These are phyloP conservation scores for Latrodectus elegans DNA, from an alignment of 2,888 invertebrate species.

Conservation along the genomic window DNA sequence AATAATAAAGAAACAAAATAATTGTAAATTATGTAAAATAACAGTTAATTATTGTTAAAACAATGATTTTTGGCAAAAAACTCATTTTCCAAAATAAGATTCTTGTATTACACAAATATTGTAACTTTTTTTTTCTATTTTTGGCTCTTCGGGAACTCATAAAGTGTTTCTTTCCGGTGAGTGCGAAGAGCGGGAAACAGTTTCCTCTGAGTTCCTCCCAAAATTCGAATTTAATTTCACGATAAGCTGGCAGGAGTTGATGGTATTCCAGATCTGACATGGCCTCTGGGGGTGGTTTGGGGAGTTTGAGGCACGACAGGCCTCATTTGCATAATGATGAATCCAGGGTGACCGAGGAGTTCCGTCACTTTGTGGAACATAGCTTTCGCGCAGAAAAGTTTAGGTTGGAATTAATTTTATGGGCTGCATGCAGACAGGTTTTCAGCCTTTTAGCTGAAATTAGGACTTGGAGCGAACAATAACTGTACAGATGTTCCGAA, in stretches of 20 bases:
- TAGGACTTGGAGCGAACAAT: background rate
- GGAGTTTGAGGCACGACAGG: background rate
- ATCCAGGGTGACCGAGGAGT: conserved; percentile 27
- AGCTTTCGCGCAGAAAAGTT: background rate
- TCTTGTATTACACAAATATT: too few relatives aligned
- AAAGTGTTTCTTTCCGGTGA: too few relatives aligned
- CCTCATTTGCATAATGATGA: conserved; percentile 11
- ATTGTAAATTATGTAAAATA: too few relatives aligned
- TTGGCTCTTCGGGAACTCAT: too few relatives aligned
- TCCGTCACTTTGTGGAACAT: background rate
- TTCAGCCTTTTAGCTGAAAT: background rate
- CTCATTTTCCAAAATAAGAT: too few relatives aligned
- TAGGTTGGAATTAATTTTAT: background rate
- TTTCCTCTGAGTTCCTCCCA: background rate
- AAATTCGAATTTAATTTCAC: conserved; percentile 1
- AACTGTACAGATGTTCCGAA: background rate
- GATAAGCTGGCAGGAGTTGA: background rate
- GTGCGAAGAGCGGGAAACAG: too few relatives aligned
- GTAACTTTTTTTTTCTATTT: too few relatives aligned
- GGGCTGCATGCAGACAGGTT: too few relatives aligned
- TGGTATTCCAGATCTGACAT: background rate
- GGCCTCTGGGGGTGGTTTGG: background rate
- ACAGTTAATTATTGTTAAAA: too few relatives aligned
- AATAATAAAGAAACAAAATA: too few relatives aligned
- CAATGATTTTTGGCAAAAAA: too few relatives aligned